phyloP scores from a whole-genome alignment of 2,888 invertebrate species.

The Tupiocoris notatus region DNA sequence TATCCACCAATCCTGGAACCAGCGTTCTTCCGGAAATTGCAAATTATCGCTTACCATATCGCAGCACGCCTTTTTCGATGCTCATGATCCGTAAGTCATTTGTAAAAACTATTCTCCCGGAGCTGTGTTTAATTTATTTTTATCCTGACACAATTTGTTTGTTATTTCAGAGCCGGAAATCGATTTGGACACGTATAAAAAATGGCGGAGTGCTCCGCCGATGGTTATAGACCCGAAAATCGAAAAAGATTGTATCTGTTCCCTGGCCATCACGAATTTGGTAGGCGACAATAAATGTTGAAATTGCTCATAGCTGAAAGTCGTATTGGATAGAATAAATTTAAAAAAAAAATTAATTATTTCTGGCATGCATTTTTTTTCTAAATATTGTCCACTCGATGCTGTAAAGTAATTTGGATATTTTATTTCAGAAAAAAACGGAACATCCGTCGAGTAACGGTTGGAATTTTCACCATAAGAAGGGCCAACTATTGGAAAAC shows the following conservation, averaged over 20 bases:
- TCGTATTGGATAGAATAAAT: too few species aligned
- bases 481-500: constrained; percentile 53
- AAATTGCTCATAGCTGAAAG: too few species aligned
- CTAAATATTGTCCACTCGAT: neutral
- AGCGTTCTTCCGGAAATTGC: constrained; percentile 56
- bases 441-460: constrained; percentile 19
- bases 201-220: constrained; percentile 54
- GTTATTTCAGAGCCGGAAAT: constrained; percentile 54
- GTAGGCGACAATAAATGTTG: constrained; percentile 49
- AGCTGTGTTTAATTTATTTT: too few species aligned
- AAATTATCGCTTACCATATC: constrained; percentile 58
- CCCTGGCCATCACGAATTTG: constrained; percentile 56
- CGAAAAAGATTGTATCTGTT: constrained; percentile 56
- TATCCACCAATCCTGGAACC: constrained; percentile 54
- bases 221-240: constrained; percentile 17
- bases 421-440: constrained; percentile 40
- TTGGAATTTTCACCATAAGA: constrained; percentile 54
- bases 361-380: neutral
- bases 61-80: constrained; percentile 52
- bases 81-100: constrained; percentile 49
- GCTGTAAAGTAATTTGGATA: neutral
- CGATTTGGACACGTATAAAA: constrained; percentile 56
- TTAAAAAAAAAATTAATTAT: neutral
- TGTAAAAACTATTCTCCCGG: too few species aligned
- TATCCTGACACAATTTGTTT: too few species aligned